Conservation (phyloP, 64 coral and sea anemone genomes). For the Dendrophyllia cribrosa region DNA sequence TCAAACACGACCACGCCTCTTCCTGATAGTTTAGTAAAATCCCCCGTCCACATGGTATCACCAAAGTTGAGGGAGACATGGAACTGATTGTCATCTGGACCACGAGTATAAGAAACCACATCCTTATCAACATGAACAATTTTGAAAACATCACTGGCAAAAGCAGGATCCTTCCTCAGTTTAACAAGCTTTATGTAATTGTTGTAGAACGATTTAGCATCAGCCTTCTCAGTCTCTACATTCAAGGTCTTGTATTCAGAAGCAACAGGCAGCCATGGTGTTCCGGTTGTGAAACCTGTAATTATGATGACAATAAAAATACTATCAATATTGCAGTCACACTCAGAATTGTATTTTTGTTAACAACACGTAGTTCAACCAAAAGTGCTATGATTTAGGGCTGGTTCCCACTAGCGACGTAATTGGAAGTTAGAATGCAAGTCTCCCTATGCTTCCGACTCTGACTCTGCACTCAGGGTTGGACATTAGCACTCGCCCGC, state of each 20-base stretch:
- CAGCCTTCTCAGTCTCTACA: conserved; percentile 26
- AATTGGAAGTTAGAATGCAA: too few species aligned
- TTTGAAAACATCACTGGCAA: neutral
- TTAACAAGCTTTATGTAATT: conserved; percentile 45
- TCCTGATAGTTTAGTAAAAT: conserved; percentile 31
- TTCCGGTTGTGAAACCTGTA: conserved; percentile 17
- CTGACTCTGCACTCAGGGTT: too few species aligned
- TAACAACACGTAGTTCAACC: too few species aligned
- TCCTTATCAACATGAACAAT: conserved; percentile 33
- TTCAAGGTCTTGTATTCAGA: neutral
- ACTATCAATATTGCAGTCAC: too few species aligned
- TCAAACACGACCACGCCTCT: conserved; percentile 27
- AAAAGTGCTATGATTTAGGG: too few species aligned
- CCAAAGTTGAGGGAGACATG: conserved; percentile 66
- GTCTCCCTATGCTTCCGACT: too few species aligned
- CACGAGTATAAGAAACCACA: conserved; percentile 25
- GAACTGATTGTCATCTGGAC: neutral
- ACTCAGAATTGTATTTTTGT: too few species aligned
- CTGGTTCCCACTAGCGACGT: too few species aligned
- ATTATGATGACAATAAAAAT: neutral
- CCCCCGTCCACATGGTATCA: neutral
- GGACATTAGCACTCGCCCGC: too few species aligned
- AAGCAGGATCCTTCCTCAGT: conserved; percentile 25
- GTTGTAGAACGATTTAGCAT: conserved; percentile 29
- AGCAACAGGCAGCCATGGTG: neutral